Conservation (phyloP, 2,797 vertebrate genomes). For the Manis javanica region DNA sequence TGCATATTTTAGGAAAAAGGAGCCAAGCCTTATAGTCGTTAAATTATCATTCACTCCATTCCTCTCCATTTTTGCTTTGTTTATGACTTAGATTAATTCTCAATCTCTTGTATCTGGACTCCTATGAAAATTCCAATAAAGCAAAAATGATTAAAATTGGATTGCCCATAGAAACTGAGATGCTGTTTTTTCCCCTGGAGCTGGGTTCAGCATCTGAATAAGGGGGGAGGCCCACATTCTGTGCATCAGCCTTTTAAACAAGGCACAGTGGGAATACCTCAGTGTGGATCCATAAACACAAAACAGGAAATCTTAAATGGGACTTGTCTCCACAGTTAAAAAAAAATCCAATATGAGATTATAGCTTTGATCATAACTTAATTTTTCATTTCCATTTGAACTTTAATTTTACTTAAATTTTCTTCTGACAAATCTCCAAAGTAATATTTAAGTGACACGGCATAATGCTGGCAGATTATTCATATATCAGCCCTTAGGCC, state of each 20-base stretch:
- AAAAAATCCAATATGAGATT: conserved; percentile 63
- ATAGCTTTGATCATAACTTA: conserved; percentile 77
- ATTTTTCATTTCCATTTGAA: conserved; percentile 74
- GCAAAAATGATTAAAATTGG: conserved; percentile 81
- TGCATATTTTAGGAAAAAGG: background rate
- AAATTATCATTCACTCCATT: conserved; percentile 53
- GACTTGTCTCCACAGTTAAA: conserved; percentile 10
- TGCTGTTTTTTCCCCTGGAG: conserved; percentile 61
- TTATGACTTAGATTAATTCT: conserved; percentile 81
- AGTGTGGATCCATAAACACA: conserved; percentile 71
- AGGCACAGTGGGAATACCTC: conserved; percentile 33
- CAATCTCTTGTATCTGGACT: conserved; percentile 67
- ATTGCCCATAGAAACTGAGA: conserved; percentile 70
- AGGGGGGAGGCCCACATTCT: background rate
- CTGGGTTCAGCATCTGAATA: conserved; percentile 64
- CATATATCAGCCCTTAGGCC: conserved; percentile 74
- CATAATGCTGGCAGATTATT: conserved; percentile 72
- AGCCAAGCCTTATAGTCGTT: background rate
- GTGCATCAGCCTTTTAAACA: conserved; percentile 54
- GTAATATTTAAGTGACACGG: conserved; percentile 36
- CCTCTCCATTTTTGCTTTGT: conserved; percentile 63
- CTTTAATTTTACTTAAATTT: conserved; percentile 79
- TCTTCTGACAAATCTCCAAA: conserved; percentile 76
- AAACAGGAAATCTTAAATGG: conserved; percentile 70
- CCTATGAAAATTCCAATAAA: conserved; percentile 83